Evolutionary conservation across 2,888 invertebrate species (phyloP), one percentile per base, ranked within the genome.

Genomic region (Drosophila affinis): DNA sequence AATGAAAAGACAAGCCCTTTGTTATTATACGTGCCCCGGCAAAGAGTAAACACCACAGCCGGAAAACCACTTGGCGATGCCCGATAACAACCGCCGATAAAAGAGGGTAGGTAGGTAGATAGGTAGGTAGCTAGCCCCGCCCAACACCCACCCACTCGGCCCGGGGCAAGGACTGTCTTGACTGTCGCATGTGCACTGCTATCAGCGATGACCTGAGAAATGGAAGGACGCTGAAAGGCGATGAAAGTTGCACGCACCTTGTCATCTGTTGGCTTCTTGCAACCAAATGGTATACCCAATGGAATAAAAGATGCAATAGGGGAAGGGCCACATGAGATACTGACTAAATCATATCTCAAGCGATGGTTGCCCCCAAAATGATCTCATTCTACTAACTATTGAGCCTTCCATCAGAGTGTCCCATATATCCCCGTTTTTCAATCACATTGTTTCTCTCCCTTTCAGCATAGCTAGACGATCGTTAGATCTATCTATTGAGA

Each of bases 191-290:
- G 48, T 55, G 55, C 53, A 12, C 44, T 17, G 45, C 67, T 89
- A 89, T 89, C 82, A 81, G 73, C 63, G 89, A 83, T 83, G 89
- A 81, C 86, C 89, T 53, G 68, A 29, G 64, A 46, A 60, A 45
- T 62, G 55, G 62, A 29, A 29, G 29, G 9, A 29, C 61, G 59
- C 21, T 21, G 21, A 18, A 57, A 65, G 12, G 21, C 18, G 27
- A 10, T 46, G 46, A 44, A 51, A 32, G 45, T 14, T 29, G 12
- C 39, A 14, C 39, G 39, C 39, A 39, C 39, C 7, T n/a, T 39
- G 39, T n/a, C n/a, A 14, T 39, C 39, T 39, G 39, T 39, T 39
- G 39, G 39, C n/a, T 14, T 39, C n/a, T n/a, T 7, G n/a, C 14
- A 39, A n/a, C 14, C 14, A 39, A n/a, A n/a, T n/a, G 39, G 39